A percentile compares a stretch with the other conserved stretches of the same genome.
phyloP scores from a whole-genome alignment of 2,888 invertebrate species.

The Lamellibrachia satsuma region DNA sequence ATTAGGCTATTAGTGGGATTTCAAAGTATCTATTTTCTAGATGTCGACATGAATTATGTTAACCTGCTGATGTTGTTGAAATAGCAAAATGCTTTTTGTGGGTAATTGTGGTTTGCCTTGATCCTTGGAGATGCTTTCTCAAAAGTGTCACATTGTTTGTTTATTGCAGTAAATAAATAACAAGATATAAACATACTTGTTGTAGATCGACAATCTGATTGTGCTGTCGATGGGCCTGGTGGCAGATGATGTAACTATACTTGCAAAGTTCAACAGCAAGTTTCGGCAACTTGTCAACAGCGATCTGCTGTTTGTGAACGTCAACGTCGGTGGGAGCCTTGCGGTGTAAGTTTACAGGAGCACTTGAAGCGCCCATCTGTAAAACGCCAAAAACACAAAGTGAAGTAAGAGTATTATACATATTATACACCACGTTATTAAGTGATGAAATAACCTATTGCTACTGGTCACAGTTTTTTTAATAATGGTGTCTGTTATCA shows the following conservation, averaged over 20 bases:
- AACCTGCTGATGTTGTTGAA: too few species aligned
- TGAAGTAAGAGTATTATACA: too few species aligned
- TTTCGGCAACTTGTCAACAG: constrained; percentile 63
- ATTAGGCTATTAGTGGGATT: too few species aligned
- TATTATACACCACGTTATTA: too few species aligned
- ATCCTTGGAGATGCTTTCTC: neutral
- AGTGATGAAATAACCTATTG: too few species aligned
- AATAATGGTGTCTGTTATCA: neutral
- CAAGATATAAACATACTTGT: neutral
- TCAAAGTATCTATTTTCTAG: too few species aligned
- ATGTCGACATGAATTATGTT: too few species aligned
- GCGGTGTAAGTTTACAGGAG: constrained; percentile 45
- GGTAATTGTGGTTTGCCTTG: too few species aligned
- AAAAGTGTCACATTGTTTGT: neutral
- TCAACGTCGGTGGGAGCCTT: constrained; percentile 50
- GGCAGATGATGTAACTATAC: constrained; percentile 30
- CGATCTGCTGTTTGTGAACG: constrained; percentile 62
- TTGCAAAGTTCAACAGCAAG: constrained; percentile 54
- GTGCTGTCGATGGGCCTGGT: constrained; percentile 47
- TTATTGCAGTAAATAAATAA: neutral
- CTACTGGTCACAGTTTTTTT: neutral
- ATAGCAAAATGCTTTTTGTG: too few species aligned
- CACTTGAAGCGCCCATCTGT: neutral
- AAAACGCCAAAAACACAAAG: too few species aligned
- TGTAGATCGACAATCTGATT: constrained; percentile 60